Conservation (phyloP, 2,113 vertebrate genomes). For the Ahaetulla prasina region DNA sequence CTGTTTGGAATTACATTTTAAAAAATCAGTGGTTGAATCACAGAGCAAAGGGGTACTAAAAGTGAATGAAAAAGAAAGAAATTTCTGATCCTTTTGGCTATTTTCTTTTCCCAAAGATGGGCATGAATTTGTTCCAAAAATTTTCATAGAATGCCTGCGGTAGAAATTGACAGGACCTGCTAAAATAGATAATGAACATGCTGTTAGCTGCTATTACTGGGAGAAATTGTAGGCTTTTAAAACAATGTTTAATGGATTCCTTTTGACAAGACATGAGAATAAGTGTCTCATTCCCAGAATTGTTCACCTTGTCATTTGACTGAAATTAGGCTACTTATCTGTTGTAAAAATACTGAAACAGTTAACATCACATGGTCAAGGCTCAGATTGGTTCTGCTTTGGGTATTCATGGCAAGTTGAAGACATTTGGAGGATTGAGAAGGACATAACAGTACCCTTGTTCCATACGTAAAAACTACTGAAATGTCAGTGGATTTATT, state of each 20-base stretch:
- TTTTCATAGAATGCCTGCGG: not conserved
- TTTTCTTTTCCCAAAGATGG: fast-evolving
- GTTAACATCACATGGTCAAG: not conserved
- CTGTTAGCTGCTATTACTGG: not conserved
- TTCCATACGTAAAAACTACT: not conserved
- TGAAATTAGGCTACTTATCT: not conserved
- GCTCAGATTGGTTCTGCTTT: not conserved
- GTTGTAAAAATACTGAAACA: not conserved
- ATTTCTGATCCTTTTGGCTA: not conserved
- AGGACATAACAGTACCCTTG: not conserved
- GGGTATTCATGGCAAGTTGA: not conserved
- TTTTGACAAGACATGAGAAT: not conserved
- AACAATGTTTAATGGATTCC: not conserved
- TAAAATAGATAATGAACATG: not conserved
- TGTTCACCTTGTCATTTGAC: not conserved
- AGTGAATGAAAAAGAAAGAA: not conserved
- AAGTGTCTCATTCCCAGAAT: not conserved
- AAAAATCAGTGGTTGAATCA: constrained; percentile 20
- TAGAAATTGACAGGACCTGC: not conserved
- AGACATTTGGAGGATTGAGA: not conserved
- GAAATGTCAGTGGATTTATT: not conserved
- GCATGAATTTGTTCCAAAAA: not conserved
- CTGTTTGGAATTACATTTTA: not conserved
- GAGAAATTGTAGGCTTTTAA: fast-evolving
- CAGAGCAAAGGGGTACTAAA: constrained; percentile 23